Evolutionary conservation across 2,797 vertebrate species (phyloP), one percentile per base, ranked within the genome.

Genomic region (Helarctos malayanus): DNA sequence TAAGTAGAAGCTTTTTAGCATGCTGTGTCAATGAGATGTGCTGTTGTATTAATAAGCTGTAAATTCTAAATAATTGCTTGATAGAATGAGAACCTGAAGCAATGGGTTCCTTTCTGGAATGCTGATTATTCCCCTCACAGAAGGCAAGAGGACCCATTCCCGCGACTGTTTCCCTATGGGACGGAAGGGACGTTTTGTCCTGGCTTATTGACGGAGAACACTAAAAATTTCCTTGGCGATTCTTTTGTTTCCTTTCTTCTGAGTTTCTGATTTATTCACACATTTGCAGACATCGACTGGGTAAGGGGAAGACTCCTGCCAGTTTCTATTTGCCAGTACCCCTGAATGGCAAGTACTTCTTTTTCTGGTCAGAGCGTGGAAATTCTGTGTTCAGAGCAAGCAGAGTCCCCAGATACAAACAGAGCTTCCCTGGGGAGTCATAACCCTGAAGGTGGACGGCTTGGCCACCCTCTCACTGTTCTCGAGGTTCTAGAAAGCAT

Each of bases 51-150:
- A 98, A 98, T 98, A 94, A 89, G 76, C 95, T 96, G 59, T 71
- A 93, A 98, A 91, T 96, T 98, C 96, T 94, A 96, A 97, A 98
- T 97, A 98, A 97, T 98, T 82, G 59, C 96, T 92, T 49, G 88
- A 94, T 95, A 94, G 83, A 84, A 79, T 93, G 95, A 97, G 94
- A 93, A 95, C 83, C 76, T 52, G 76, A 80, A 97, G 83, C 63
- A 32, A 78, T 93, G 91, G 78, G 56, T 96, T 92, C 73, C 79
- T 95, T 95, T 89, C 94, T 80, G 68, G 95, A 93, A 47, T 65
- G 79, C 88, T 0, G 10, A 96, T 95, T 52, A 57, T 95, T 61
- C 79, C 63, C 56, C 32, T 49, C 49, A 3, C 94, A 88, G 89
- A 95, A 61, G 19, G 65, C 87, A 61, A 82, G 94, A 65, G 71